Percentiles rank a stretch among this genome's conserved stretches.
phyloP scores from a whole-genome alignment of 2,888 invertebrate genomes.

The Lasioglossum lativentre region DNA sequence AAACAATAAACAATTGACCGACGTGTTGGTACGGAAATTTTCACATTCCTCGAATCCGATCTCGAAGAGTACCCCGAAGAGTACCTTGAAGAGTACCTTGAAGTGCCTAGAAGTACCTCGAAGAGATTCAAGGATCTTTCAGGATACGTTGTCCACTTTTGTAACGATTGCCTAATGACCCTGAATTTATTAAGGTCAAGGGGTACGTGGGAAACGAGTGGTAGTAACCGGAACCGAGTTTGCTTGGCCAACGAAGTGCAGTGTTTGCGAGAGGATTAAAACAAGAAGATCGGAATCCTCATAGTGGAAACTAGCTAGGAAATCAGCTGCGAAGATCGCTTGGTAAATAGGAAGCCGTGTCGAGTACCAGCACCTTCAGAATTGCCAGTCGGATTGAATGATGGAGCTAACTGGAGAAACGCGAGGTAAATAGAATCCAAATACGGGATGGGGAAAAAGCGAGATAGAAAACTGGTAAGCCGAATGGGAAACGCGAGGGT shows the following conservation, averaged over 20 bases:
- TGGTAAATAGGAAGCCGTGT: slow-evolving; percentile 11
- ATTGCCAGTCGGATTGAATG: slow-evolving; percentile 1
- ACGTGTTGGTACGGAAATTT: neutral
- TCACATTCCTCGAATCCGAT: too few relatives aligned
- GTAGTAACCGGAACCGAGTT: neutral
- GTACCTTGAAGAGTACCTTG: too few relatives aligned
- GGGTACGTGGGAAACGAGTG: neutral
- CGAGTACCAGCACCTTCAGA: neutral
- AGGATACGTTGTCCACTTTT: neutral
- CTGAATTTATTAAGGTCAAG: neutral
- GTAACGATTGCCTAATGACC: neutral
- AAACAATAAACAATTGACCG: neutral
- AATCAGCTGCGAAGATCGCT: slow-evolving; percentile 5
- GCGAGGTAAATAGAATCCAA: slow-evolving; percentile 10
- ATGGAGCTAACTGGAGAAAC: neutral
- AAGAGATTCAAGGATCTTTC: neutral
- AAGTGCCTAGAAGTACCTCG: neutral
- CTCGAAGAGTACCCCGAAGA: too few relatives aligned
- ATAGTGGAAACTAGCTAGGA: neutral
- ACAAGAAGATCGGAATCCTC: slow-evolving; percentile 6
- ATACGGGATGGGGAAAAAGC: neutral
- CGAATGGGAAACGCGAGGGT: neutral
- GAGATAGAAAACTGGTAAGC: neutral
- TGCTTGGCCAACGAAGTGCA: neutral
- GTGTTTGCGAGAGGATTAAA: neutral